Evolutionary conservation across 1,140 invertebrate species (phyloP).

Genomic region (Pseudachorutes palmiensis): DNA sequence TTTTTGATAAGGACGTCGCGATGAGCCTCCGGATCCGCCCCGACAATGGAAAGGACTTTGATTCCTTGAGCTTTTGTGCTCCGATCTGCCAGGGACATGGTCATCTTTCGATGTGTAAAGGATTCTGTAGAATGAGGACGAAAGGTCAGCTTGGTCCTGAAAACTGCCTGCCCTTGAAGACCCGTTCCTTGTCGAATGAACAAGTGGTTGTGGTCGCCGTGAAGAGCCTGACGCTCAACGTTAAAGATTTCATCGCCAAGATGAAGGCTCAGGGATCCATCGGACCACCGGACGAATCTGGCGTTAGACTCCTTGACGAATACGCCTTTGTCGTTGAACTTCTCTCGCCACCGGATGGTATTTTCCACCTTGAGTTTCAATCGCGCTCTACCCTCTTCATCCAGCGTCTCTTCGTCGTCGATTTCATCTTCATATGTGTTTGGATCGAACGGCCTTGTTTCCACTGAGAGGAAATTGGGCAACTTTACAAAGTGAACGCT

Average conservation of each 20-base stretch:
- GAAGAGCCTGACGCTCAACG: constrained; percentile 82
- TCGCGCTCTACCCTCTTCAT: constrained; percentile 92
- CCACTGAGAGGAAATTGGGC: constrained; percentile 85
- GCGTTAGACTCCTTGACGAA: constrained; percentile 88
- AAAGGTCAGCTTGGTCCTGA: constrained; percentile 92
- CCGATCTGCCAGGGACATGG: constrained; percentile 89
- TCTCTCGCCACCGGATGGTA: constrained; percentile 91
- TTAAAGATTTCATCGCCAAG: constrained; percentile 97
- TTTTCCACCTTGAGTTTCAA: constrained; percentile 93
- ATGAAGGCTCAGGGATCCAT: constrained; percentile 95
- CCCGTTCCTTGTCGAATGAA: constrained; percentile 96
- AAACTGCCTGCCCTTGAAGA: constrained; percentile 94
- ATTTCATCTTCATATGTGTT: constrained; percentile 97
- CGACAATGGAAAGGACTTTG: constrained; percentile 84
- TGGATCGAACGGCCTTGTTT: constrained; percentile 87
- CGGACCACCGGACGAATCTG: constrained; percentile 91
- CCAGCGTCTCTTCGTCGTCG: constrained; percentile 94
- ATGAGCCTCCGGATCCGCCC: constrained; percentile 86
- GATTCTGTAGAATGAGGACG: constrained; percentile 95
- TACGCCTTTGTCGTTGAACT: constrained; percentile 73
- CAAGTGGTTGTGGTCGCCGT: constrained; percentile 88
- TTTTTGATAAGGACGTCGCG: constrained; percentile 86
- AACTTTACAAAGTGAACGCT: constrained; percentile 91
- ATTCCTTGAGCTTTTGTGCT: constrained; percentile 95
- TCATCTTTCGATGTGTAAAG: constrained; percentile 98